Percentiles rank a stretch among this genome's conserved stretches.
Evolutionary conservation across 2,888 invertebrate species (phyloP).

Genomic region (Monochamus alternatus): DNA sequence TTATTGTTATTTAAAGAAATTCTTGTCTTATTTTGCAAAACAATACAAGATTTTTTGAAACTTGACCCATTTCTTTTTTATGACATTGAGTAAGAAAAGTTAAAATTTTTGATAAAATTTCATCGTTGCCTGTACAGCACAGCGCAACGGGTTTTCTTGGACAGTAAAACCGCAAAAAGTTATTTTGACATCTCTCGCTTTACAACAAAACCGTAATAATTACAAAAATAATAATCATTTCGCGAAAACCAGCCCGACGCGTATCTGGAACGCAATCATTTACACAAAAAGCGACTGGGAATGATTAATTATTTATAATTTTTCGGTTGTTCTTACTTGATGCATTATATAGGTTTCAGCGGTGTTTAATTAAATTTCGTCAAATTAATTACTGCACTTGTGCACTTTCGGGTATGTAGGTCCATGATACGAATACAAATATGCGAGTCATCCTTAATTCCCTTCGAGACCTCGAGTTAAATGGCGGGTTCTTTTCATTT

Average conservation of each 20-base stretch:
- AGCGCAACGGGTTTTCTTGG: background rate
- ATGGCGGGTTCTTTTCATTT: constrained; percentile 12
- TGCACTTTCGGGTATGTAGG: constrained; percentile 40
- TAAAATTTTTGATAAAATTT: too few relatives aligned
- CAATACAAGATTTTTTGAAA: too few relatives aligned
- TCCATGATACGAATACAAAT: constrained; percentile 43
- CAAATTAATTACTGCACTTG: constrained; percentile 44
- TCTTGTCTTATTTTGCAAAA: too few relatives aligned
- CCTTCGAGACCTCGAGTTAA: constrained; percentile 18
- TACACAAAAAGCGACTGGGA: background rate
- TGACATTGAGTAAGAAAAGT: too few relatives aligned
- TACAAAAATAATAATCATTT: constrained; percentile 7
- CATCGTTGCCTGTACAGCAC: too few relatives aligned
- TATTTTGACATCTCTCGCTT: background rate
- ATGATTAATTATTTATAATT: constrained; percentile 13
- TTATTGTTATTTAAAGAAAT: too few relatives aligned
- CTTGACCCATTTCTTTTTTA: too few relatives aligned
- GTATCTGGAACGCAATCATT: constrained; percentile 5
- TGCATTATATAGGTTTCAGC: constrained; percentile 12
- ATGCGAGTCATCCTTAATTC: constrained; percentile 46
- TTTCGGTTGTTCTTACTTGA: constrained; percentile 7
- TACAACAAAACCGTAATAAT: background rate
- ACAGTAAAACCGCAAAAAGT: background rate
- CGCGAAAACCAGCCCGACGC: constrained; percentile 2
- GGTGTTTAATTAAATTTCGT: constrained; percentile 34